Conservation (phyloP, 2,888 invertebrate species). For the Pterostichus niger region DNA sequence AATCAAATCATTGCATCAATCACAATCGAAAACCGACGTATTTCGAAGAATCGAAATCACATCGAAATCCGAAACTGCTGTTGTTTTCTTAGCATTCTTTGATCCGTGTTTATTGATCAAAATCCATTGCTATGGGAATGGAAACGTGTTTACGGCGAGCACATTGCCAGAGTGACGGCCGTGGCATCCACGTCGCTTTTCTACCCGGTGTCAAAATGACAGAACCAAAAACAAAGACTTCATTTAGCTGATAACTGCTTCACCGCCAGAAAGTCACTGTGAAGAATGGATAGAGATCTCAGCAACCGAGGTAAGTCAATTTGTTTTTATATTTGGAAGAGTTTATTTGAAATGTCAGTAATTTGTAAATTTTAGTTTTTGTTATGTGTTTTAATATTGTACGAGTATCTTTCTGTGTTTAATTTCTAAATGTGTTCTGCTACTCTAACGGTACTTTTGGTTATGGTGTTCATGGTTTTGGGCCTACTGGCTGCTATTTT, state of each 20-base stretch:
- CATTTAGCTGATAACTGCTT: conserved; percentile 42
- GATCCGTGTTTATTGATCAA: conserved; percentile 63
- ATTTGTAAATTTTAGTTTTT: too few species aligned
- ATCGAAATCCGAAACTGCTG: conserved; percentile 24
- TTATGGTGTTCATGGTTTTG: too few species aligned
- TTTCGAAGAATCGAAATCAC: conserved; percentile 21
- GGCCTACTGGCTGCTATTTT: too few species aligned
- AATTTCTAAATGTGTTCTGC: too few species aligned
- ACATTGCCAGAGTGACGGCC: conserved; percentile 54
- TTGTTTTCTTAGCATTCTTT: conserved; percentile 33
- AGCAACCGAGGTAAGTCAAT: conserved; percentile 37
- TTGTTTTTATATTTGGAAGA: conserved; percentile 26
- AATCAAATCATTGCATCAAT: conserved; percentile 15
- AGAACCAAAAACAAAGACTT: neutral
- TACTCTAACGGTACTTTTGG: too few species aligned
- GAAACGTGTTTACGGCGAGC: conserved; percentile 40
- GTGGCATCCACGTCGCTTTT: neutral
- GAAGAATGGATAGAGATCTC: conserved; percentile 30
- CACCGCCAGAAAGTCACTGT: neutral
- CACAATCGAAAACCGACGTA: conserved; percentile 15
- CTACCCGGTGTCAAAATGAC: conserved; percentile 27
- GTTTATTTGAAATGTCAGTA: too few species aligned
- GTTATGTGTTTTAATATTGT: too few species aligned
- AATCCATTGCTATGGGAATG: conserved; percentile 64
- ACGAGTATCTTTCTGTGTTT: too few species aligned